Evolutionary conservation across 2,888 invertebrate species (phyloP).

Genomic region (Geotrupes spiniger): DNA sequence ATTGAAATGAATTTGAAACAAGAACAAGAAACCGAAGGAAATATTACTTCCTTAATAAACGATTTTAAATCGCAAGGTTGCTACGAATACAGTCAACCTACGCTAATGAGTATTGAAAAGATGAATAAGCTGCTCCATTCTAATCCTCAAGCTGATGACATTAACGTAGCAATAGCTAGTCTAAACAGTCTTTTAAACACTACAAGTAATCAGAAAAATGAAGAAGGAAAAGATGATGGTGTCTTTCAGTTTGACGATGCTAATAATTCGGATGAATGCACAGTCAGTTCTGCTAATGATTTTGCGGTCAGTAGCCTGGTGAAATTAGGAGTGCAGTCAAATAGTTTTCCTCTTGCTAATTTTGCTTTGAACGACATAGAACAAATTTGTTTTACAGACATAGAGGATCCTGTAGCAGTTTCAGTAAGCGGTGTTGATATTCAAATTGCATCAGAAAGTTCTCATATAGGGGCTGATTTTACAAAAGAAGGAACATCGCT

Average conservation of each 20-base stretch:
- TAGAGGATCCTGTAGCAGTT: not conserved
- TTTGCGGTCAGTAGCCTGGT: constrained; percentile 1
- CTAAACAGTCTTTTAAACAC: not conserved
- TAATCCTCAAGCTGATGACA: not conserved
- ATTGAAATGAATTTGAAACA: constrained; percentile 2
- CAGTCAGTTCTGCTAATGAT: not conserved
- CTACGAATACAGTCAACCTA: constrained; percentile 7
- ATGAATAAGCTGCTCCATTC: constrained; percentile 12
- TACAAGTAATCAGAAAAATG: not conserved
- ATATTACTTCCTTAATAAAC: no score
- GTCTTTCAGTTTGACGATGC: not conserved
- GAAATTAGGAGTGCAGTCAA: not conserved
- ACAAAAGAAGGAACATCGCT: not conserved
- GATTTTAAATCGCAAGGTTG: not conserved
- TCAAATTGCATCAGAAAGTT: constrained; percentile 1
- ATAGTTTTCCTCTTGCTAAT: constrained; percentile 9
- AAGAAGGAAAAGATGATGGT: not conserved
- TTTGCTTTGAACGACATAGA: constrained; percentile 13
- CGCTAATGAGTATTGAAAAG: constrained; percentile 13
- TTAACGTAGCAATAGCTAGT: not conserved
- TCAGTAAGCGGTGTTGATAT: no score
- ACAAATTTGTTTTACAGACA: constrained; percentile 6
- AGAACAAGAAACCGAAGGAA: constrained; percentile 1
- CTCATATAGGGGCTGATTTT: not conserved
- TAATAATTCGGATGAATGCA: not conserved